Evolutionary conservation across 2,888 invertebrate genomes (phyloP), one percentile per base, ranked within the genome.

Genomic region (Lasioglossum figueresi): DNA sequence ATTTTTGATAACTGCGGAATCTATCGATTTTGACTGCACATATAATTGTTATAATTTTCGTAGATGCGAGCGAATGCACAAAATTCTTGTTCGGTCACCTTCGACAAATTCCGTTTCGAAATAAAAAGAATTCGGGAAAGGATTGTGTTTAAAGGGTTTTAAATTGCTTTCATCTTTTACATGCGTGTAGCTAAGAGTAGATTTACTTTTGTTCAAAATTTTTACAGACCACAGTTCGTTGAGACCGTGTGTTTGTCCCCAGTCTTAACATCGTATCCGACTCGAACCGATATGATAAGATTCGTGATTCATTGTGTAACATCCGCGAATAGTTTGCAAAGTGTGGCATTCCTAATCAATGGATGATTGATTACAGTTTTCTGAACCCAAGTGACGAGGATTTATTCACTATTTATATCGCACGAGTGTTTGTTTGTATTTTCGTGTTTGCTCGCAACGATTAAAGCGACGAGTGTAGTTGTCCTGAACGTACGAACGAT

Each of bases 401-500:
- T 52, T 10, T 52, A 3, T 23, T n/a, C 8, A 0, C 3, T 52
- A n/a, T 31, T 27, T 14, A 27, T 5, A 16, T 6, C 5, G 59
- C 14, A 5, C 16, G 4, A 16, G 27, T 27, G 59, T 59, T 31
- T 16, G 59, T 14, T 5, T 14, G 4, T 16, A 10, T 52, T 23
- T 52, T 52, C 23, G 0, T 2, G 23, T 52, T 56, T 31, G 14
- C 27, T n/a, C 71, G n/a, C 59, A 37, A 74, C 75, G 86, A 86
- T 89, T 27, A n/a, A n/a, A n/a, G 56, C 27, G 59, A 59, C 27
- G 5, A 27, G 14, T 5, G 27, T 5, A 59, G 59, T 59, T 27
- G 48, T 27, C 5, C 59, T 3, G 14, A 5, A 16, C 27, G 14
- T 2, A 31, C 5, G 59, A 63, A 6, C 8, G 52, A 52, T 63